Evolutionary conservation across 2,888 invertebrate genomes (phyloP).

Genomic region (Holacanthella duospinosa): DNA sequence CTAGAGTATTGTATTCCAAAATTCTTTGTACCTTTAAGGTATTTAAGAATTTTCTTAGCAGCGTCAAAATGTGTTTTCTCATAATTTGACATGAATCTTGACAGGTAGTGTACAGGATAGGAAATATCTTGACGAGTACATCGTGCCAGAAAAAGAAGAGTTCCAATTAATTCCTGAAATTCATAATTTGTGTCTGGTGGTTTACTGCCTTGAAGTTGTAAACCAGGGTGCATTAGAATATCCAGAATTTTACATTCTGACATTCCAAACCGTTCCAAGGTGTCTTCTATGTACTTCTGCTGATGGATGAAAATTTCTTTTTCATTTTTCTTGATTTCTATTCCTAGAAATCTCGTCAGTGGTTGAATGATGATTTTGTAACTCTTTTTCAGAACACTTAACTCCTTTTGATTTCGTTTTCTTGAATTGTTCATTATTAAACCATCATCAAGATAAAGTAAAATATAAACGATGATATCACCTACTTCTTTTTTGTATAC

Average conservation of each 20-base stretch:
- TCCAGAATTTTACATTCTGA: not conserved
- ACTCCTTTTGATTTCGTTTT: too few relatives aligned
- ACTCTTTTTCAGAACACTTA: too few relatives aligned
- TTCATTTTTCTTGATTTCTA: not conserved
- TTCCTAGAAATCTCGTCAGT: not conserved
- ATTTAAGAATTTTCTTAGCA: constrained; percentile 18
- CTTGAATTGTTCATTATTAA: too few relatives aligned
- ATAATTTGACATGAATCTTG: constrained; percentile 25
- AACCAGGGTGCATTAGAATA: too few relatives aligned
- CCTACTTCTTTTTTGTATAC: too few relatives aligned
- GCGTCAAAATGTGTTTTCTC: too few relatives aligned
- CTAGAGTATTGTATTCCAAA: constrained; percentile 22
- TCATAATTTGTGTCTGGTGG: too few relatives aligned
- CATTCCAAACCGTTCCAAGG: not conserved
- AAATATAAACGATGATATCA: too few relatives aligned
- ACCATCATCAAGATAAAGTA: too few relatives aligned
- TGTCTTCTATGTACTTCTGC: not conserved
- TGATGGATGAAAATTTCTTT: not conserved
- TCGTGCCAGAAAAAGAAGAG: constrained; percentile 21
- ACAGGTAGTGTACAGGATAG: constrained; percentile 22
- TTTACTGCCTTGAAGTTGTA: too few relatives aligned
- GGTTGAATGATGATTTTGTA: too few relatives aligned
- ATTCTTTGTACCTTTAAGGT: constrained; percentile 17
- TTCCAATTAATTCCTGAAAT: constrained; percentile 22
- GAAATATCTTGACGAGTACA: constrained; percentile 26